Evolutionary conservation across 2,888 invertebrate species (phyloP), one percentile per base, ranked within the genome.

Genomic region (Theretra japonica): DNA sequence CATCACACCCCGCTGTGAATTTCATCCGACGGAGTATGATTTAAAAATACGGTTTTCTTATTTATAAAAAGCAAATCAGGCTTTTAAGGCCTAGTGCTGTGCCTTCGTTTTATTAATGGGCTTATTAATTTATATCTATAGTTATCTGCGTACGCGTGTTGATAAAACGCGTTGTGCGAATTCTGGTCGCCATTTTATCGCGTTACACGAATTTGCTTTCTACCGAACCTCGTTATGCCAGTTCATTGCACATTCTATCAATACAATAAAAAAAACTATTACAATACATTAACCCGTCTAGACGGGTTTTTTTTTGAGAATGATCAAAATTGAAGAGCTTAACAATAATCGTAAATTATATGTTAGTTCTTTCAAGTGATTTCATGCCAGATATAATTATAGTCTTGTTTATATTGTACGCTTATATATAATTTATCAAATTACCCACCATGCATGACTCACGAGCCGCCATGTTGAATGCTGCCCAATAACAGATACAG

Each of bases 261-360:
- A 65, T 65, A 65, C 65, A 41, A 23, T 65, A 48, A 65, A 65
- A 65, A 65, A 65, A 41, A 65, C 65, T 48, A 48, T 65, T 65
- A 65, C 65, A 65, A 65, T 48, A 65, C 65, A 25, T 23, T 41
- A 65, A 65, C 65, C 65, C 23, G 65, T 23, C 23, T 7, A 7
- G 48, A 65, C 65, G 6, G 48, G 65, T 65, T 65, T 65, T 48
- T 65, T 48, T 48, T 65, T 48, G 48, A 17, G 41, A 65, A 65
- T 65, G 41, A 65, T 65, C 65, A 41, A 72, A 72, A 72, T 70
- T 72, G 72, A 72, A 65, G 65, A 68, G 48, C 68, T 72, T 70
- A 56, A 71, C 62, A 53, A 65, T 30, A 68, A 70, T 69, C 62
- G 70, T 41, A 72, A 74, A 73, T 72, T 72, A 56, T 68, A 71